Base-by-base conservation (phyloP, 2,888 invertebrate species). In the Drosophila formosana region DNA sequence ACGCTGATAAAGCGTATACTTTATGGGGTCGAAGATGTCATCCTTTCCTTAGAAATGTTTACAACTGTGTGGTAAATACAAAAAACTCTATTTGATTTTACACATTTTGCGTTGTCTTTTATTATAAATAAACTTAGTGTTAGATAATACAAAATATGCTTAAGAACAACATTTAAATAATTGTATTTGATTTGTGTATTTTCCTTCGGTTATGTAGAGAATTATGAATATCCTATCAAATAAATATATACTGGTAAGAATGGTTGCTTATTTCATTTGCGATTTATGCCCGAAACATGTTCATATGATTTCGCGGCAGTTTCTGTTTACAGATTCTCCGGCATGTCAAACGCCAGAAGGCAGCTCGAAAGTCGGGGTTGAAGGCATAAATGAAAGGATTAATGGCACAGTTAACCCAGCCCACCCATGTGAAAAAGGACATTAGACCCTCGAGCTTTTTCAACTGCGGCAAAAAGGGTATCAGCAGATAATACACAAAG, bases 371-470 rank as follows among this genome's bases (percentile, higher is more conserved):
- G 91, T 97, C 97, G 0, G 96, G 96, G 75, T 97, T 97, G 92
- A 97, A 97, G 11, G 97, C 97, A 89, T 97, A 97, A 86, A 97
- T 97, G 90, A 97, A 97, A 0, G 97, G 97, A 93, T 97, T 97
- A 68, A 97, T 96, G 3, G 97, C 96, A 0, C 97, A 97, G 90
- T 97, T 97, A 75, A 97, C 95, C 97, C 97, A 97, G 0, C 97
- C 97, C 45, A 97, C 93, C 97, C 97, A 97, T 0, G 97, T 97
- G 60, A 97, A 92, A 71, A 96, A 95, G 47, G 95, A 95, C 95
- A 96, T 96, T 37, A 97, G 92, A 3, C 94, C 93, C 8, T 94
- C 93, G 50, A 94, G 93, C 0, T 95, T 94, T 72, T 94, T 94
- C 37, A 93, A 92, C 41, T 91, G 93, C 0, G 95, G 95, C 68